Percentiles rank a stretch among this genome's conserved stretches.
Conservation (phyloP, 2,888 invertebrate genomes). For the Orthosia incerta region DNA sequence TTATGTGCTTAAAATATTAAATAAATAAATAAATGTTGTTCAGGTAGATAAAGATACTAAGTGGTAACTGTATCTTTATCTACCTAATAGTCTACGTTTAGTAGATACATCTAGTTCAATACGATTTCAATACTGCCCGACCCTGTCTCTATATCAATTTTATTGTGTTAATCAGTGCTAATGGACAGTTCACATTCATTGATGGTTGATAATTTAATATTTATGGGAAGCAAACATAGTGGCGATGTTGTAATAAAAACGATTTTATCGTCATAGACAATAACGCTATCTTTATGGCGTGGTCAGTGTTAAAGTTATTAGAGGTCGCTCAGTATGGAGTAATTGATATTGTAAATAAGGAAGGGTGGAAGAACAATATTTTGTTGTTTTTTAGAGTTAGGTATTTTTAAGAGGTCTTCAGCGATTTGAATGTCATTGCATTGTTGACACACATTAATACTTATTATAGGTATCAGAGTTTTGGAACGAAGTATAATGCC, state of each 20-base stretch:
- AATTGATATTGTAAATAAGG: slow-evolving; percentile 37
- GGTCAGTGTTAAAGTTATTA: slow-evolving; percentile 33
- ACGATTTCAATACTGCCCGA: no score
- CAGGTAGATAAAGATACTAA: no score
- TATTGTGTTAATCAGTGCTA: slow-evolving; percentile 35
- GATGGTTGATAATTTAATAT: slow-evolving; percentile 49
- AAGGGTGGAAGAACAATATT: background rate
- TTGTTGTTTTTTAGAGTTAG: background rate
- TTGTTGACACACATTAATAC: no score
- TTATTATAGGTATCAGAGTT: no score
- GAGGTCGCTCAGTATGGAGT: slow-evolving; percentile 10
- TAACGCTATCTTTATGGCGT: slow-evolving; percentile 50
- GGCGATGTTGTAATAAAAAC: slow-evolving; percentile 53
- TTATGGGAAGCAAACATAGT: slow-evolving; percentile 57
- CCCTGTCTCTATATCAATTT: background rate
- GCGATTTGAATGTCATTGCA: no score
- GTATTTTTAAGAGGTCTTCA: background rate
- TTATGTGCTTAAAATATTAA: no score
- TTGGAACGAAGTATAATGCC: no score
- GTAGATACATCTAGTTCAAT: no score
- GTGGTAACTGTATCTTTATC: no score
- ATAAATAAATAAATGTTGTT: no score
- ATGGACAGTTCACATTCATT: slow-evolving; percentile 39
- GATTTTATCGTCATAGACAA: slow-evolving; percentile 46
- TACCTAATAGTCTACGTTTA: no score